These are phyloP conservation scores for Gallinago stenura DNA, from an alignment of 2,797 vertebrate genomes.

Conservation along the genomic window DNA sequence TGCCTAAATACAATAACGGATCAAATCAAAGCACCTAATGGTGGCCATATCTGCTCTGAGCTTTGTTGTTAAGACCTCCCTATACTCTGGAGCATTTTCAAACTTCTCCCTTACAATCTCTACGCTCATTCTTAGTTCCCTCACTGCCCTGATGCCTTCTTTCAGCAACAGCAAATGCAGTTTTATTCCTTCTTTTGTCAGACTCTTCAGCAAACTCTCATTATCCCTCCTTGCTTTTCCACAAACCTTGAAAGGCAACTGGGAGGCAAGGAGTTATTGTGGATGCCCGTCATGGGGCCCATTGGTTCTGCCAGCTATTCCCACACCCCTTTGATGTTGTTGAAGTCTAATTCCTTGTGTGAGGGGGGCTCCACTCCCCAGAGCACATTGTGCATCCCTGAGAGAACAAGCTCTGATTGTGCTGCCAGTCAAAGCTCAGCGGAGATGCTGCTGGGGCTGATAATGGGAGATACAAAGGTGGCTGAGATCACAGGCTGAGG, in stretches of 20 bases:
- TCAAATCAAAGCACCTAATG: background rate
- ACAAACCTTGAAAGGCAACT: slow-evolving; percentile 39
- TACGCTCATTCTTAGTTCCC: background rate
- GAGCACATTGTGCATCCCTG: slow-evolving; percentile 18
- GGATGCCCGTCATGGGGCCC: slow-evolving; percentile 28
- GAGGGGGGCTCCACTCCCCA: background rate
- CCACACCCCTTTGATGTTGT: background rate
- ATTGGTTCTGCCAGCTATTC: background rate
- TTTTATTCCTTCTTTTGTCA: slow-evolving; percentile 41
- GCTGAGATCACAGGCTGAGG: slow-evolving; percentile 29
- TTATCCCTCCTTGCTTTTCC: slow-evolving; percentile 23
- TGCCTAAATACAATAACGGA: background rate
- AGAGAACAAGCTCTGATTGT: slow-evolving; percentile 48
- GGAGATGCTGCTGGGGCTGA: slow-evolving; percentile 27
- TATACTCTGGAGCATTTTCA: background rate
- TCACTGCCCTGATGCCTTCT: background rate
- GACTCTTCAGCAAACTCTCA: slow-evolving; percentile 1
- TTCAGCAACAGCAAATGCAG: background rate
- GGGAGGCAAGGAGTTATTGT: slow-evolving; percentile 32
- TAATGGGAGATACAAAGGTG: slow-evolving; percentile 47
- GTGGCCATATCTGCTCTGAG: background rate
- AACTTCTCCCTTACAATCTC: background rate
- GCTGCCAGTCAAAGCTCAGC: slow-evolving; percentile 30
- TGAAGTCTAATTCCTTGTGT: slow-evolving; percentile 28
- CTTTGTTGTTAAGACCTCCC: background rate